Conservation (phyloP, 2,888 invertebrate species). For the Vannuccia rotundouncinata region DNA sequence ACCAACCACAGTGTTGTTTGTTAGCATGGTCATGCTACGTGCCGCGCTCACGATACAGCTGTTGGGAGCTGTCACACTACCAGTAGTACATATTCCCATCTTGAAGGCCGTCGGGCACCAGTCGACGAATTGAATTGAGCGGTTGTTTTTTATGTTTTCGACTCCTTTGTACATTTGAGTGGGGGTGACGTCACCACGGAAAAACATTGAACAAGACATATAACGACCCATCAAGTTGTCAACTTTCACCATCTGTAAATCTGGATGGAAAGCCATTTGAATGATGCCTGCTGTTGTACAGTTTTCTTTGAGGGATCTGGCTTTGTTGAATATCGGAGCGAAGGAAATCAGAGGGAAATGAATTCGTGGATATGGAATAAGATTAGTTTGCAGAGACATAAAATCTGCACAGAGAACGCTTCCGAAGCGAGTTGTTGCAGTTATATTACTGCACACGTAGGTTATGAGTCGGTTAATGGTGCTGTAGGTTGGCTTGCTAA, state of each 20-base stretch:
- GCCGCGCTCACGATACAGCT: not conserved
- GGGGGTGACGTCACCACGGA: not conserved
- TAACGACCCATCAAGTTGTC: not conserved
- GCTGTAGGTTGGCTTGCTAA: slow-evolving; percentile 73
- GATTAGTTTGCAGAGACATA: slow-evolving; percentile 33
- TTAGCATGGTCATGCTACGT: slow-evolving; percentile 30
- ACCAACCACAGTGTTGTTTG: slow-evolving; percentile 34
- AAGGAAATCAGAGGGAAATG: slow-evolving; percentile 33
- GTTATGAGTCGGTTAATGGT: slow-evolving; percentile 77
- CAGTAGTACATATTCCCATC: not conserved
- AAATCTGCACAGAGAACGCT: slow-evolving; percentile 28
- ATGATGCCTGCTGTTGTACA: too few species aligned
- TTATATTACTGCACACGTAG: slow-evolving; percentile 32
- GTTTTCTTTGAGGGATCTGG: too few species aligned
- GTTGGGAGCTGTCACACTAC: not conserved
- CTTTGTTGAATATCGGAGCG: too few species aligned
- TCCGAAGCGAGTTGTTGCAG: slow-evolving; percentile 35
- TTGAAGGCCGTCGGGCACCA: slow-evolving; percentile 15
- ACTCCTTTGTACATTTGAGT: not conserved
- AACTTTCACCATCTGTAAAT: not conserved
- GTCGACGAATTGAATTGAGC: not conserved
- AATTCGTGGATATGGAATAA: slow-evolving; percentile 37
- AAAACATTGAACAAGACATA: slow-evolving; percentile 1
- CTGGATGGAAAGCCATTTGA: not conserved
- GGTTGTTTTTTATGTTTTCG: not conserved